Conservation (phyloP, 2,888 invertebrate species). For the Pristionchus maxplancki region DNA sequence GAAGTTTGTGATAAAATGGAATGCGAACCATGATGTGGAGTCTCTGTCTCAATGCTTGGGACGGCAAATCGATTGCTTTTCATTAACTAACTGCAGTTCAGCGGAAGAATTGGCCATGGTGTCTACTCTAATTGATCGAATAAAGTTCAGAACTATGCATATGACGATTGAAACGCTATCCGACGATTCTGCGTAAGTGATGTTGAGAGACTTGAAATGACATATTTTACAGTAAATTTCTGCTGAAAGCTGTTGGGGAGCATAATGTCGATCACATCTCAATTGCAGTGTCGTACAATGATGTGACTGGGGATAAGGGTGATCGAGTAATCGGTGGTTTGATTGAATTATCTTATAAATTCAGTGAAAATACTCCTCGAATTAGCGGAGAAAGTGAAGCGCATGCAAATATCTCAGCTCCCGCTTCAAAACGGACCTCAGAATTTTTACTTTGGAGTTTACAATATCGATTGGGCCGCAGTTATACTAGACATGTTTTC, state of each 20-base stretch:
- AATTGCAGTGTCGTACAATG: not conserved
- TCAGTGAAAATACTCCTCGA: not conserved
- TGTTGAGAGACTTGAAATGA: not conserved
- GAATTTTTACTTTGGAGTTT: not conserved
- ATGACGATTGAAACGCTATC: not conserved
- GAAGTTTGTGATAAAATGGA: too few species aligned
- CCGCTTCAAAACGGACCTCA: not conserved
- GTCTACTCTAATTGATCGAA: not conserved
- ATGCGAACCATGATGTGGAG: too few species aligned
- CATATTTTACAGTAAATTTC: not conserved
- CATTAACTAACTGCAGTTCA: not conserved
- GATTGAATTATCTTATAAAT: not conserved
- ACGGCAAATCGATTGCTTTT: not conserved
- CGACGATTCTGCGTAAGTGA: not conserved
- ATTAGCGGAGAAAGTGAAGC: not conserved
- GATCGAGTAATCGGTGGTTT: not conserved
- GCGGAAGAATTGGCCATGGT: not conserved
- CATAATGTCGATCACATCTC: not conserved
- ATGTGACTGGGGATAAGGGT: not conserved
- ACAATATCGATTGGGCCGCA: not conserved
- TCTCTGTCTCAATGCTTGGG: not conserved
- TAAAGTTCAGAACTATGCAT: not conserved
- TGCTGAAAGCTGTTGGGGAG: not conserved
- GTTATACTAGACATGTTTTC: not conserved
- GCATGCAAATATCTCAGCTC: not conserved